Evolutionary conservation across 2,113 vertebrate genomes (phyloP).

Genomic region (Anthoscopus minutus): DNA sequence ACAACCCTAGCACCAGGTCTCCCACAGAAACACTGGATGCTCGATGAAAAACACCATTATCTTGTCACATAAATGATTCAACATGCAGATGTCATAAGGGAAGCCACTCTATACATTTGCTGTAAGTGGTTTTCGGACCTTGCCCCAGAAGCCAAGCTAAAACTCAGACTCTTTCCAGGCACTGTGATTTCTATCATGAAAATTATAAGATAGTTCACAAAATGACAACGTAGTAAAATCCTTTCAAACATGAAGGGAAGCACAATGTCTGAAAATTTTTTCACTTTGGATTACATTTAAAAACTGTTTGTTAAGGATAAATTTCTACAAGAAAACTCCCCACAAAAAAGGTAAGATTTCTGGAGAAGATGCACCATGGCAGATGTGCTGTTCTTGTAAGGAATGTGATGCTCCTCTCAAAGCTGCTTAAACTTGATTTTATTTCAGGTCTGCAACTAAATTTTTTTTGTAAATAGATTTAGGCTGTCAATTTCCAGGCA

Average conservation of each 20-base stretch:
- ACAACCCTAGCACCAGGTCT: not conserved
- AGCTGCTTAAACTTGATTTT: slow-evolving; percentile 72
- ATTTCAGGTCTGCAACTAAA: slow-evolving; percentile 67
- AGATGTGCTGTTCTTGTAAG: slow-evolving; percentile 47
- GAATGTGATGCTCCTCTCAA: slow-evolving; percentile 41
- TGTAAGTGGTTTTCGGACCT: not conserved
- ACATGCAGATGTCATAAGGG: not conserved
- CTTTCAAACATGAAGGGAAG: not conserved
- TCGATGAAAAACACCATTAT: not conserved
- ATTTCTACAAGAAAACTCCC: slow-evolving; percentile 4
- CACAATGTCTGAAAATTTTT: not conserved
- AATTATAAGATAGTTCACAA: not conserved
- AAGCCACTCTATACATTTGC: not conserved
- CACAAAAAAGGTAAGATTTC: not conserved
- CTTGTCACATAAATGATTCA: not conserved
- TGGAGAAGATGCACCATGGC: not conserved
- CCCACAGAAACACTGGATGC: not conserved
- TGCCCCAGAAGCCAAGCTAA: not conserved
- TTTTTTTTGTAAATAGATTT: slow-evolving; percentile 80
- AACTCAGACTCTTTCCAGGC: not conserved
- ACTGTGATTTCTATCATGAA: not conserved
- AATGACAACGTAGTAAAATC: not conserved
- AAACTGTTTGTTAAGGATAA: not conserved
- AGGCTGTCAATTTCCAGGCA: slow-evolving; percentile 74
- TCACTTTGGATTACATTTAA: not conserved